A percentile compares a stretch with the other conserved stretches of the same genome.
Evolutionary conservation across 2,113 vertebrate genomes (phyloP).

Genomic region (Psilopogon haemacephalus): DNA sequence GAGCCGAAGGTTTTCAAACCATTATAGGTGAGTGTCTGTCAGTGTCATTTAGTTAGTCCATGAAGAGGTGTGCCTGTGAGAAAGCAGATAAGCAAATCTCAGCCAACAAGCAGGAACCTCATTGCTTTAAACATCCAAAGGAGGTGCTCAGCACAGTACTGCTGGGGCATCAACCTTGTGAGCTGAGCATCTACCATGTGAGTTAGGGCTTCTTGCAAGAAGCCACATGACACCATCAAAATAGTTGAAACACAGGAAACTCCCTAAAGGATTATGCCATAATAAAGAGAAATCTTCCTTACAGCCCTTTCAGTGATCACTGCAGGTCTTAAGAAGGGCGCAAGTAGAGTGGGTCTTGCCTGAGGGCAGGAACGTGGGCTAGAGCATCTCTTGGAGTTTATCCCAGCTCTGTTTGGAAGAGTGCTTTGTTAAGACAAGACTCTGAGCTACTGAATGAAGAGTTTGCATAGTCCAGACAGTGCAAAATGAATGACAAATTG

Average conservation of each 20-base stretch:
- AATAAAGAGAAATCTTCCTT: neutral
- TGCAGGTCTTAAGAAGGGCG: neutral
- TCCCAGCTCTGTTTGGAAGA: neutral
- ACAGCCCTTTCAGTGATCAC: neutral
- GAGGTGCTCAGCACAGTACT: neutral
- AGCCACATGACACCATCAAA: neutral
- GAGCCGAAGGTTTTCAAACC: neutral
- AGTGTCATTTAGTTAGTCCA: neutral
- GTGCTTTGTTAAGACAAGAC: neutral
- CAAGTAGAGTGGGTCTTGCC: neutral
- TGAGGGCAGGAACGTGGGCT: neutral
- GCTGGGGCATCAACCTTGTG: neutral
- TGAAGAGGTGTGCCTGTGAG: neutral
- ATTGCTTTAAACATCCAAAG: neutral
- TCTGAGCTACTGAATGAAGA: neutral
- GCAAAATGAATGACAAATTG: neutral
- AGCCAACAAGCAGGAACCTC: neutral
- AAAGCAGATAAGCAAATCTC: neutral
- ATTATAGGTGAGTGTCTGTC: neutral
- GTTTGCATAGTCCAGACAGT: neutral
- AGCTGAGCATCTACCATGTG: neutral
- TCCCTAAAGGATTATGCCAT: neutral
- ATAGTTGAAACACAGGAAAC: neutral
- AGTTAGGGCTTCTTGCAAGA: neutral
- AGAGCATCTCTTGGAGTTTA: neutral